Percentiles rank a stretch among this genome's conserved stretches.
phyloP scores from a whole-genome alignment of 2,797 vertebrate genomes.

The Acanthurus tractus region DNA sequence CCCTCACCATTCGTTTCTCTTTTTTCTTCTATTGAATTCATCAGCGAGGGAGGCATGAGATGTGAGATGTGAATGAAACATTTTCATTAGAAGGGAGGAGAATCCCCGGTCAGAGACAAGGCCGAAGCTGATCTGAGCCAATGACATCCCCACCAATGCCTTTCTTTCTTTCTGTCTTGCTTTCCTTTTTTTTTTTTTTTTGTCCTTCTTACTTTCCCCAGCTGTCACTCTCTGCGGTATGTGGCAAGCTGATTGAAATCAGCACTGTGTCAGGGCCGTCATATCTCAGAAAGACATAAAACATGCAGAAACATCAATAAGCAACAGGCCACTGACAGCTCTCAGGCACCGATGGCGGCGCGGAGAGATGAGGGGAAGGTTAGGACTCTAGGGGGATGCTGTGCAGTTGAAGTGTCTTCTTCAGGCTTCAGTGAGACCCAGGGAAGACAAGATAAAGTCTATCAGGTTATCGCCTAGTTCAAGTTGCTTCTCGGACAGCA shows the following conservation, averaged over 20 bases:
- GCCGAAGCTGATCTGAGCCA: slow-evolving; percentile 85
- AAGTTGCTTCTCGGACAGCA: slow-evolving; percentile 90
- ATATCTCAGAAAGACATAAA: slow-evolving; percentile 98
- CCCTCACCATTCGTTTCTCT: slow-evolving; percentile 85
- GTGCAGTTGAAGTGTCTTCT: slow-evolving; percentile 95
- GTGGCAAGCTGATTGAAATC: slow-evolving; percentile 97
- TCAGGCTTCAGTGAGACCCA: slow-evolving; percentile 92
- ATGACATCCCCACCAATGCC: slow-evolving; percentile 84
- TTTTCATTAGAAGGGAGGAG: slow-evolving; percentile 93
- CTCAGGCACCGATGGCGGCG: slow-evolving; percentile 90
- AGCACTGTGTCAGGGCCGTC: slow-evolving; percentile 96
- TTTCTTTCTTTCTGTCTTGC: slow-evolving; percentile 56
- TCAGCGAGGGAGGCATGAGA: slow-evolving; percentile 88
- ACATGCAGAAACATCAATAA: slow-evolving; percentile 99
- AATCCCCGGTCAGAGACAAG: slow-evolving; percentile 80
- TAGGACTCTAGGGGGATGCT: slow-evolving; percentile 94
- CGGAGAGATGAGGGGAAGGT: slow-evolving; percentile 95
- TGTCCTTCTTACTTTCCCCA: slow-evolving; percentile 76
- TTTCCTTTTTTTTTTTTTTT: slow-evolving; percentile 53
- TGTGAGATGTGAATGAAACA: slow-evolving; percentile 92
- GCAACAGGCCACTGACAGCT: slow-evolving; percentile 99
- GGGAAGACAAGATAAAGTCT: slow-evolving; percentile 98
- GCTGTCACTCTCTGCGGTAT: slow-evolving; percentile 88
- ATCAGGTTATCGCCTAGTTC: slow-evolving; percentile 97
- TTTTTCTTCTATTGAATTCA: slow-evolving; percentile 89